Conservation (phyloP, 1,140 invertebrate species). For the Zophobas morio region DNA sequence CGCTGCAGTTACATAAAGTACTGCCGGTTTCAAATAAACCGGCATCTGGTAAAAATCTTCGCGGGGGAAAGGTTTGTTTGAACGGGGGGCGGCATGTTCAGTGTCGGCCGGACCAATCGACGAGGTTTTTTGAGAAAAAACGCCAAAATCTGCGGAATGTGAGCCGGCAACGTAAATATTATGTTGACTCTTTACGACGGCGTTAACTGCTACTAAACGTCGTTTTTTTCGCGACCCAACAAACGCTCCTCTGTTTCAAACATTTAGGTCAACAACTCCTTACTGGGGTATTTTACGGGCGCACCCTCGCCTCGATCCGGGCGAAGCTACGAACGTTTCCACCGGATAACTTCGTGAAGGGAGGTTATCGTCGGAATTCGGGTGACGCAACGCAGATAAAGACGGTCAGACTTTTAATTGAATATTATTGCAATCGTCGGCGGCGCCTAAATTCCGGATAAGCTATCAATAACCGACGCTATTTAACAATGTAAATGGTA, state of each 20-base stretch:
- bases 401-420: slow-evolving; percentile 30
- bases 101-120: not conserved
- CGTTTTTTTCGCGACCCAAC: slow-evolving; percentile 3
- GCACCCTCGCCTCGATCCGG: slow-evolving; percentile 2
- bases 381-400: slow-evolving; percentile 18
- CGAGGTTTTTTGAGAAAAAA: not conserved
- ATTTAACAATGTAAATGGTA: slow-evolving; percentile 18
- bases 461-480: slow-evolving; percentile 15
- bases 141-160: slow-evolving; percentile 23
- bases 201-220: slow-evolving; percentile 23
- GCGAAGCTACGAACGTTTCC: not conserved
- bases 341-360: not conserved
- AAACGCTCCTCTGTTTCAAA: not conserved
- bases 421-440: slow-evolving; percentile 20
- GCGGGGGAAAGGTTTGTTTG: slow-evolving; percentile 22
- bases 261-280: slow-evolving; percentile 13
- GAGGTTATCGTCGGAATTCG: slow-evolving; percentile 19
- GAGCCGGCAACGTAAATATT: slow-evolving; percentile 9
- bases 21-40: slow-evolving; percentile 16
- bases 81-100: slow-evolving; percentile 9
- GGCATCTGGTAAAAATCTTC: slow-evolving; percentile 34
- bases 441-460: slow-evolving; percentile 36
- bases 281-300: not conserved
- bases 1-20: slow-evolving; percentile 36
- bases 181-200: slow-evolving; percentile 8